phyloP scores from a whole-genome alignment of 2,888 invertebrate species.

The Globia sparganii region DNA sequence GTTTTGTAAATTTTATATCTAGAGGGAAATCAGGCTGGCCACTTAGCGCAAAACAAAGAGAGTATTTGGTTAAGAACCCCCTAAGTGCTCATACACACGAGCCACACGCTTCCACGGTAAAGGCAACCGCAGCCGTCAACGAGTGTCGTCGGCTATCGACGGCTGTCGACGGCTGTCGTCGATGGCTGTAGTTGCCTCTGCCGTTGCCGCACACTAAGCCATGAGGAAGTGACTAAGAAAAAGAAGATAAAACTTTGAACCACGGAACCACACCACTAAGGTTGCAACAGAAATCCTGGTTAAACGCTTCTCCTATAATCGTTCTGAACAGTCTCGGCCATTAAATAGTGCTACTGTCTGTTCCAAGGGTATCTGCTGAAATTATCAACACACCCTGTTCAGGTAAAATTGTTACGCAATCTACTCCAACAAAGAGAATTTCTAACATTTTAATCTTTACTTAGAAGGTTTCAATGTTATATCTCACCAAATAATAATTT shows the following conservation, averaged over 20 bases:
- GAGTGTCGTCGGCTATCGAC: too few species aligned
- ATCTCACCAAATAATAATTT: too few species aligned
- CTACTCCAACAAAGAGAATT: background rate
- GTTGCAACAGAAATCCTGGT: background rate
- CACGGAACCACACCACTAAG: background rate
- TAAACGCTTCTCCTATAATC: background rate
- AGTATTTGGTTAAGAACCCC: background rate
- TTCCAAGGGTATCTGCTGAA: too few species aligned
- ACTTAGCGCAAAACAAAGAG: background rate
- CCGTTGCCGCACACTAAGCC: background rate
- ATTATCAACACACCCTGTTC: background rate
- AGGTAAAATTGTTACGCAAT: background rate
- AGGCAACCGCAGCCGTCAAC: background rate
- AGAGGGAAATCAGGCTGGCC: background rate
- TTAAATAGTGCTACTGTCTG: background rate
- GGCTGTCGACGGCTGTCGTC: too few species aligned
- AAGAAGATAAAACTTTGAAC: background rate
- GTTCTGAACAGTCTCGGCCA: background rate
- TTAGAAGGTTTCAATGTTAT: background rate
- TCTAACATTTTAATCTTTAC: background rate
- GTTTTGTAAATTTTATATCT: background rate
- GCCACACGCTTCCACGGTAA: too few species aligned
- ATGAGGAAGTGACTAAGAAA: background rate
- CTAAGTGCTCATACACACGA: background rate
- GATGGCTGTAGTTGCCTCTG: too few species aligned